phyloP scores from a whole-genome alignment of 92 coral and sea anemone genomes.

The Bergia puertoricense region DNA sequence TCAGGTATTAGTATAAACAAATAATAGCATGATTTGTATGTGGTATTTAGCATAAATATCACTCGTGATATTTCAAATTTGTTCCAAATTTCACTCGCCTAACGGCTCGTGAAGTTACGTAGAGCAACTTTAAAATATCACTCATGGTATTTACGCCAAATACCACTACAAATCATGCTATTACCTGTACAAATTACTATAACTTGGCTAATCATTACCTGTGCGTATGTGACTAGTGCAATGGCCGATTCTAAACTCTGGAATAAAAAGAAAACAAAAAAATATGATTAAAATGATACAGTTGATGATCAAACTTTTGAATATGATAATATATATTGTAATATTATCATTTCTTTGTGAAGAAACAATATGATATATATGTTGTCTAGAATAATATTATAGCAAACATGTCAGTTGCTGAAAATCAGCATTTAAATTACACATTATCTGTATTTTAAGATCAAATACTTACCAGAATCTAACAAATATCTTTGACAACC shows the following conservation, averaged over 20 bases:
- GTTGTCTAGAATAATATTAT: too few relatives aligned
- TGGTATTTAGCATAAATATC: too few relatives aligned
- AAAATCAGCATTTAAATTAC: too few relatives aligned
- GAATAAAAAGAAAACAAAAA: conserved; percentile 9
- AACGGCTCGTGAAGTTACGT: too few relatives aligned
- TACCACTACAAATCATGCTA: too few relatives aligned
- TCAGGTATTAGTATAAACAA: too few relatives aligned
- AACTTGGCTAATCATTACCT: conserved; percentile 58
- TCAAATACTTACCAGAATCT: background rate
- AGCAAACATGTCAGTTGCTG: background rate
- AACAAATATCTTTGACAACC: background rate
- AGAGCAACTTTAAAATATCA: too few relatives aligned
- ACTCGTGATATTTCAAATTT: too few relatives aligned
- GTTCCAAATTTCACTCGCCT: too few relatives aligned
- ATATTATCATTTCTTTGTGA: background rate
- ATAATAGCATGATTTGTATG: too few relatives aligned
- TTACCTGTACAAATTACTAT: background rate
- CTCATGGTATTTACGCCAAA: too few relatives aligned
- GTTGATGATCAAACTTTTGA: background rate
- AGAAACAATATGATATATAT: background rate
- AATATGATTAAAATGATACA: background rate
- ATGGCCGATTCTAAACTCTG: conserved; percentile 95
- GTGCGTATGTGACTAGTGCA: conserved; percentile 96
- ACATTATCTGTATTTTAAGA: background rate
- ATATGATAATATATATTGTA: background rate